A percentile compares a stretch with the other conserved stretches of the same genome.
Conservation (phyloP, 2,113 vertebrate genomes). For the Malurus alboscapulatus region DNA sequence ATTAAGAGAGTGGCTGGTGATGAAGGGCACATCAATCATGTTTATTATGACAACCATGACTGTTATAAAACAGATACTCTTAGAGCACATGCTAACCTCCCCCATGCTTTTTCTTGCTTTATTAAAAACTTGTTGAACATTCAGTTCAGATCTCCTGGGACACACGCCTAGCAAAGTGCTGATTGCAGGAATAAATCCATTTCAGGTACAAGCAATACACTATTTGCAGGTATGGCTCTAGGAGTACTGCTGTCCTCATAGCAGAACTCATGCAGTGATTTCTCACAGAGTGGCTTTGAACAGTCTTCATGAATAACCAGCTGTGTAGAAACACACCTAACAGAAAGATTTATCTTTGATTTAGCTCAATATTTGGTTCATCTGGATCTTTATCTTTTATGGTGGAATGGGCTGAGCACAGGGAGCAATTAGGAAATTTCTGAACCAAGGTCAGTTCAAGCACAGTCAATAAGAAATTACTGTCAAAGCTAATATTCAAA, state of each 20-base stretch:
- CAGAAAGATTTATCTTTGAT: background rate
- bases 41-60: slow-evolving; percentile 60
- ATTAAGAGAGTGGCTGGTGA: slow-evolving; percentile 45
- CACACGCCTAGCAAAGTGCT: background rate
- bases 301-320: background rate
- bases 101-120: background rate
- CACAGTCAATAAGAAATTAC: background rate
- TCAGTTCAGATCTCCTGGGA: background rate
- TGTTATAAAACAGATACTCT: slow-evolving; percentile 59
- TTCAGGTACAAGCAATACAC: background rate
- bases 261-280: background rate
- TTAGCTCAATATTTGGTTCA: background rate
- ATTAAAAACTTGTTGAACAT: background rate
- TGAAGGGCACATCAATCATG: slow-evolving; percentile 66
- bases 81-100: slow-evolving; percentile 14
- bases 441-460: background rate
- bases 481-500: background rate
- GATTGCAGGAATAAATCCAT: background rate
- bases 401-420: background rate
- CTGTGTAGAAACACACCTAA: background rate
- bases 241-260: background rate
- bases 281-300: background rate
- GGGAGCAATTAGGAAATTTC: background rate
- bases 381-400: background rate
- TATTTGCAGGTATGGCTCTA: background rate